Conservation (phyloP, 2,888 invertebrate species). For the Caradrina clavipalpis region DNA sequence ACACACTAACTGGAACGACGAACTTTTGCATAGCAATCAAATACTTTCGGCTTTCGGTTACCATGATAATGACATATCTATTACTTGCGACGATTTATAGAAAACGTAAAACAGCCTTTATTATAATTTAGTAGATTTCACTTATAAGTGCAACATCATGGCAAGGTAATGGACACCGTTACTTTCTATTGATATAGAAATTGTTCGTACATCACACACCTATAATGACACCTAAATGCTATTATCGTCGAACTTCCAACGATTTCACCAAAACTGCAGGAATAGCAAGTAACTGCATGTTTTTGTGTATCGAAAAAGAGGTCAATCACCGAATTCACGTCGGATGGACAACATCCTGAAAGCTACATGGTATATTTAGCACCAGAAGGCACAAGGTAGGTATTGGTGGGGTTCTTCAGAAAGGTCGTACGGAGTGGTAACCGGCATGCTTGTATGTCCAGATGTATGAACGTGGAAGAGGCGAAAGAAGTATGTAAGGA, state of each 20-base stretch:
- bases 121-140: not conserved
- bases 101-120: constrained; percentile 10
- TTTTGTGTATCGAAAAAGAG: too few species aligned
- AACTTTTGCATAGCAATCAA: not conserved
- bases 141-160: constrained; percentile 45
- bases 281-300: not conserved
- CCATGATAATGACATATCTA: not conserved
- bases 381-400: too few species aligned
- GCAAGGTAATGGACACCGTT: constrained; percentile 5
- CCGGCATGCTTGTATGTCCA: too few species aligned
- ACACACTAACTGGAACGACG: too few species aligned
- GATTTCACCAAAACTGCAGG: constrained; percentile 20
- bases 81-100: not conserved
- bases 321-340: too few species aligned
- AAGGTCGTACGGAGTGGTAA: too few species aligned
- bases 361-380: too few species aligned
- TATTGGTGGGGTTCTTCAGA: too few species aligned
- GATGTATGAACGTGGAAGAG: too few species aligned
- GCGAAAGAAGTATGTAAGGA: too few species aligned
- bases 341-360: too few species aligned
- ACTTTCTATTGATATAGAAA: constrained; percentile 44
- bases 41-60: not conserved
- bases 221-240: constrained; percentile 1
- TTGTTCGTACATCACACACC: constrained; percentile 3
- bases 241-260: not conserved